phyloP scores from a whole-genome alignment of 1,140 invertebrate species.

The Chironomus tepperi region DNA sequence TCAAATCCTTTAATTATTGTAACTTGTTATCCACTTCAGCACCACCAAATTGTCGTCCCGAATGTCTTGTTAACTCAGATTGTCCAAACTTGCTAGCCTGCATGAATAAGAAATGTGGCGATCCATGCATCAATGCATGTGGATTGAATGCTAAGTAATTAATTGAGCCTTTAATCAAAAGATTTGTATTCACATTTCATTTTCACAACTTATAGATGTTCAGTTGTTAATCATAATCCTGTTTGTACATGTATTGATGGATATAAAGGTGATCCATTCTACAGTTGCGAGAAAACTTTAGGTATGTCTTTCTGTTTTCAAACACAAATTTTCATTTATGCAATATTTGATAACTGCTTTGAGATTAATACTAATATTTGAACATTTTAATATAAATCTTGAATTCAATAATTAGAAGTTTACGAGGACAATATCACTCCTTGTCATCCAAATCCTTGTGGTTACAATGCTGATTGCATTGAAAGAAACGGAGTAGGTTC shows the following conservation, averaged over 20 bases:
- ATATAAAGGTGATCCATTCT: conserved; percentile 64
- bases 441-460: conserved; percentile 50
- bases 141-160: conserved; percentile 55
- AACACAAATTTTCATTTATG: too few relatives aligned
- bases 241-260: conserved; percentile 61
- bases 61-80: conserved; percentile 65
- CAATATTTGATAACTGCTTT: too few relatives aligned
- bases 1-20: too few relatives aligned
- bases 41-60: conserved; percentile 66
- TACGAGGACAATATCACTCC: conserved; percentile 39
- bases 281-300: conserved; percentile 46
- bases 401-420: too few relatives aligned
- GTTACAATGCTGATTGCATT: conserved; percentile 46
- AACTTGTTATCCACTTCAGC: too few relatives aligned
- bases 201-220: conserved; percentile 34
- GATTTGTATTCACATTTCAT: conserved; percentile 29
- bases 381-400: conserved; percentile 45
- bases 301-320: neutral
- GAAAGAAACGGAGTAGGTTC: conserved; percentile 41
- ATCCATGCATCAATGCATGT: conserved; percentile 61
- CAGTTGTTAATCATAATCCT: conserved; percentile 63
- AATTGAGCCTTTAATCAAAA: neutral
- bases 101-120: conserved; percentile 59
- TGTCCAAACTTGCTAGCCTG: conserved; percentile 60
- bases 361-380: too few relatives aligned